phyloP scores from a whole-genome alignment of 1,140 invertebrate species.

The Dendroctonus ponderosae region DNA sequence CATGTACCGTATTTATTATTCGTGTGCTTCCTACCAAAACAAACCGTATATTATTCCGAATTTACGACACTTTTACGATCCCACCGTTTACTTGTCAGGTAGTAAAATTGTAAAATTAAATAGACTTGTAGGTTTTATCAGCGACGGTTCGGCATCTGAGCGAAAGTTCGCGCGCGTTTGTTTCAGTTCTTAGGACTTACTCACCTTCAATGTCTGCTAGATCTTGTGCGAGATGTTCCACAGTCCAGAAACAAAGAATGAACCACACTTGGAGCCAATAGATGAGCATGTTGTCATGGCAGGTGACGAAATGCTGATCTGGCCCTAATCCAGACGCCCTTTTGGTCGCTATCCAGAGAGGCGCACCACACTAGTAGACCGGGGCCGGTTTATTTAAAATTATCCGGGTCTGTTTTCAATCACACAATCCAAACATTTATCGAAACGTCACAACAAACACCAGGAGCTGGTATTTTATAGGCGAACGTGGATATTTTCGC shows the following conservation, averaged over 20 bases:
- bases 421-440: conserved; percentile 45
- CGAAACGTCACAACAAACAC: conserved; percentile 40
- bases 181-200: conserved; percentile 12
- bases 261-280: not conserved
- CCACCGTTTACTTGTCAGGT: conserved; percentile 16
- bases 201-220: conserved; percentile 33
- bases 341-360: not conserved
- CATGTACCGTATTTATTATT: conserved; percentile 18
- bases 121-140: not conserved
- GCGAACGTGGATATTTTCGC: conserved; percentile 18
- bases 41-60: conserved; percentile 24
- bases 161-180: not conserved
- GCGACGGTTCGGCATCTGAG: not conserved
- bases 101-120: conserved; percentile 25
- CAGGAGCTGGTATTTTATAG: conserved; percentile 14
- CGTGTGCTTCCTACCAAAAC: conserved; percentile 13
- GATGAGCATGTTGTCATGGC: too few species aligned
- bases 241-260: not conserved
- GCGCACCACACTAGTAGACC: conserved; percentile 1
- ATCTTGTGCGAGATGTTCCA: not conserved
- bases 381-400: conserved; percentile 40
- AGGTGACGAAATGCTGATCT: too few species aligned
- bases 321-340: too few species aligned
- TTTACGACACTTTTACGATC: conserved; percentile 22
- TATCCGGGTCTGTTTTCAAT: conserved; percentile 39